These are phyloP conservation scores for Castor canadensis DNA, from an alignment of 2,113 vertebrate genomes.

Conservation along the genomic window DNA sequence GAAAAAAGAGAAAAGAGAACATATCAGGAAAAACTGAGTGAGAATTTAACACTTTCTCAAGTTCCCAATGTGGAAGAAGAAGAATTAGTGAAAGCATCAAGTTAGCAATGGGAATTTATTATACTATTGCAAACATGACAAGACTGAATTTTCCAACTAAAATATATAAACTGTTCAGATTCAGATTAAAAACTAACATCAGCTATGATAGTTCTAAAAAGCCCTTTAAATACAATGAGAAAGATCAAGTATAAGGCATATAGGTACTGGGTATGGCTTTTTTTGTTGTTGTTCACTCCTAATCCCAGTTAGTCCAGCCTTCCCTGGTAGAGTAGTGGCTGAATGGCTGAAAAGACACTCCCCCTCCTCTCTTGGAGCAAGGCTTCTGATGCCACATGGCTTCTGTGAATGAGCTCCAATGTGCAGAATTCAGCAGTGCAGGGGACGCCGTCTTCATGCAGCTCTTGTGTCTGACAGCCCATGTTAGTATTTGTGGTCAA, in stretches of 20 bases:
- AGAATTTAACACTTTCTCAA: background rate
- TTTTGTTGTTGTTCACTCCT: background rate
- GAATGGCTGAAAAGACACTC: background rate
- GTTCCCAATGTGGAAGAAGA: background rate
- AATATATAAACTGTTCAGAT: background rate
- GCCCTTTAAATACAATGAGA: background rate
- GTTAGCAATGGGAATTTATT: background rate
- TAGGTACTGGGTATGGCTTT: background rate
- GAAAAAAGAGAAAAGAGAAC: background rate
- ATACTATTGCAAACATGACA: background rate
- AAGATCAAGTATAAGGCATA: background rate
- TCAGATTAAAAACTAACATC: background rate
- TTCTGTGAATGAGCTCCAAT: background rate
- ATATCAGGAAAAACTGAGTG: background rate
- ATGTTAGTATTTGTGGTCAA: background rate
- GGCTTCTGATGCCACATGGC: background rate
- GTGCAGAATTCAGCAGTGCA: background rate
- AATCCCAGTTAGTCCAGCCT: background rate
- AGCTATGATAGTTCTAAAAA: background rate
- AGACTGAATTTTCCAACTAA: background rate
- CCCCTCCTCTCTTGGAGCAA: background rate
- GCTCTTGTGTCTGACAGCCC: background rate
- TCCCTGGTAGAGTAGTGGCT: background rate
- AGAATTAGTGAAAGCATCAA: background rate
- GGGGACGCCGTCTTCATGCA: background rate